Percentiles rank a stretch among this genome's conserved stretches.
Conservation (phyloP, 2,113 vertebrate species). For the Archilochus colubris region DNA sequence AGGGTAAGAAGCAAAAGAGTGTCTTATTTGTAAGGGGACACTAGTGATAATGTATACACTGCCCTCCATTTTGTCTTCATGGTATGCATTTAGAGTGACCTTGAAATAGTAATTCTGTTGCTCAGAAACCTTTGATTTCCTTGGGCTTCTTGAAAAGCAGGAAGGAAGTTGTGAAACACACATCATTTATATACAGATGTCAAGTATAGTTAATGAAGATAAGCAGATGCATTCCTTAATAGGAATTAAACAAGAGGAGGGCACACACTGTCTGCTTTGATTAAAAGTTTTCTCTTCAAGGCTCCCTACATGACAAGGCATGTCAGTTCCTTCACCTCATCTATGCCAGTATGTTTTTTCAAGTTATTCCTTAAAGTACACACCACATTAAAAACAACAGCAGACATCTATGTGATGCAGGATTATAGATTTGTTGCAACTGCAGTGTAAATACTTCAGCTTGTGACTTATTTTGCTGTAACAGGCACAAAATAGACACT, state of each 20-base stretch:
- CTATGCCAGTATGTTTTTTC: not conserved
- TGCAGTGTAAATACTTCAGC: not conserved
- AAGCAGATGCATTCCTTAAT: conserved; percentile 50
- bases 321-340: not conserved
- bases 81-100: not conserved
- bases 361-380: not conserved
- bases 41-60: not conserved
- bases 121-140: conserved; percentile 28
- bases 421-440: not conserved
- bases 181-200: conserved; percentile 15
- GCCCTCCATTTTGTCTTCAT: not conserved
- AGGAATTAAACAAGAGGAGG: not conserved
- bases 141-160: conserved; percentile 9
- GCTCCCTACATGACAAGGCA: not conserved
- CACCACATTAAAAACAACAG: not conserved
- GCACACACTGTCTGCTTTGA: not conserved
- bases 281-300: not conserved
- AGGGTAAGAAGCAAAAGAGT: not conserved
- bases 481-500: not conserved
- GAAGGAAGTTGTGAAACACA: conserved; percentile 35
- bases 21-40: not conserved
- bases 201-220: conserved; percentile 40
- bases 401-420: not conserved
- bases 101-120: not conserved
- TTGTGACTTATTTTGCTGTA: not conserved